phyloP scores from a whole-genome alignment of 37 sponge, comb jelly and placozoan genomes.

The Theonella swinhoei region DNA sequence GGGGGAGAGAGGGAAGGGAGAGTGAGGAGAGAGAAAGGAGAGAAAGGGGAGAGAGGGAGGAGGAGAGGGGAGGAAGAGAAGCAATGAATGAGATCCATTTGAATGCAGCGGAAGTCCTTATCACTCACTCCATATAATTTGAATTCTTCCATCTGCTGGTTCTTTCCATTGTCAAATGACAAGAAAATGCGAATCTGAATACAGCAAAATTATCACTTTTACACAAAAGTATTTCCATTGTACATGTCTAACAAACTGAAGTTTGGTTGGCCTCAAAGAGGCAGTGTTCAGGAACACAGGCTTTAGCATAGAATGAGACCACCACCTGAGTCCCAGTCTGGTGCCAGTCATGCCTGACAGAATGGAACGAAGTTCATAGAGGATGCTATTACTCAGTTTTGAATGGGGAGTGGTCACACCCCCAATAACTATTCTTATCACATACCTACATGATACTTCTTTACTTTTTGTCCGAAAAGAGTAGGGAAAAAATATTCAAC shows the following conservation, averaged over 20 bases:
- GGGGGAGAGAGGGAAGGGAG: too few relatives aligned
- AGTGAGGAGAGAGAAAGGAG: too few relatives aligned
- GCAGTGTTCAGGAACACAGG: constrained; percentile 70
- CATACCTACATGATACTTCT: constrained; percentile 17
- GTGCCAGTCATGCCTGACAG: constrained; percentile 88
- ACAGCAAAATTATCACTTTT: not conserved
- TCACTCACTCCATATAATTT: constrained; percentile 66
- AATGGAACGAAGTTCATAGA: too few relatives aligned
- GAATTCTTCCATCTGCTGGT: constrained; percentile 13
- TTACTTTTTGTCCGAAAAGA: constrained; percentile 11
- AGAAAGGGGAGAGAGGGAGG: too few relatives aligned
- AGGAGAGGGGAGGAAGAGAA: too few relatives aligned
- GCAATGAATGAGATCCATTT: too few relatives aligned
- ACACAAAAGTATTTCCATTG: too few relatives aligned
- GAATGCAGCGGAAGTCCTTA: too few relatives aligned
- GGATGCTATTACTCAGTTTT: too few relatives aligned
- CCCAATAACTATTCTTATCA: too few relatives aligned
- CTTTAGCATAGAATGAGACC: constrained; percentile 81
- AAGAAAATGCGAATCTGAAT: constrained; percentile 37
- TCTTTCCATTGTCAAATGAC: constrained; percentile 61
- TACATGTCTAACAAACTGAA: constrained; percentile 60
- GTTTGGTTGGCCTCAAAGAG: constrained; percentile 78
- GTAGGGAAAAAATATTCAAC: too few relatives aligned
- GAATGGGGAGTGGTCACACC: too few relatives aligned
- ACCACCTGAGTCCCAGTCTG: constrained; percentile 77